These are phyloP conservation scores for Caenorhabditis sinica DNA, from an alignment of 2,888 invertebrate genomes.

Conservation along the genomic window DNA sequence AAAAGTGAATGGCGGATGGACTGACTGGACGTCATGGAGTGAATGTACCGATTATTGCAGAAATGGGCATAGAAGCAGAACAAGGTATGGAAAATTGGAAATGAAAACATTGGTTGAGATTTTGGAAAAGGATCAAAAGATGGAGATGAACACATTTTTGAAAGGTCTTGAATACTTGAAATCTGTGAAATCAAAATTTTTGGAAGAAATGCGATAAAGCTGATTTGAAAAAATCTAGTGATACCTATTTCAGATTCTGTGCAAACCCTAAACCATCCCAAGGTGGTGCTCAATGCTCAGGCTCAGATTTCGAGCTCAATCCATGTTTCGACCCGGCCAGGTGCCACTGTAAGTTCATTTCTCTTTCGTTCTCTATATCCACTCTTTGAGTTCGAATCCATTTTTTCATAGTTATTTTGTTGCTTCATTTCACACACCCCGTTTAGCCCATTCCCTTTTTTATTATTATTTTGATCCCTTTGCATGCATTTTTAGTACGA, in stretches of 20 bases:
- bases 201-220: background rate
- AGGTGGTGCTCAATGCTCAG: conserved; percentile 81
- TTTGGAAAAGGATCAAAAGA: conserved; percentile 17
- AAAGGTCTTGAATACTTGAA: background rate
- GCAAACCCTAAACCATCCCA: conserved; percentile 80
- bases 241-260: conserved; percentile 79
- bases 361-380: background rate
- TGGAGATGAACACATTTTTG: conserved; percentile 8
- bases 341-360: conserved; percentile 78
- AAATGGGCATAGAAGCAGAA: conserved; percentile 80
- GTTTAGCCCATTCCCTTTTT: background rate
- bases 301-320: conserved; percentile 82
- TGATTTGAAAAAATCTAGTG: too few relatives aligned
- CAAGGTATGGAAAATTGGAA: conserved; percentile 68
- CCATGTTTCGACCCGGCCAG: conserved; percentile 75
- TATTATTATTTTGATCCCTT: background rate
- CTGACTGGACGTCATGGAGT: conserved; percentile 80
- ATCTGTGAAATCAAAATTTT: background rate
- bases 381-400: conserved; percentile 1
- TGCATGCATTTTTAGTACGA: conserved; percentile 68
- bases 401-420: conserved; percentile 24
- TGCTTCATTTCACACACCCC: conserved; percentile 11
- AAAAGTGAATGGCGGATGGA: conserved; percentile 81
- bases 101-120: background rate
- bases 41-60: conserved; percentile 81